Evolutionary conservation across 2,888 invertebrate species (phyloP).

Genomic region (Limenitis camilla): DNA sequence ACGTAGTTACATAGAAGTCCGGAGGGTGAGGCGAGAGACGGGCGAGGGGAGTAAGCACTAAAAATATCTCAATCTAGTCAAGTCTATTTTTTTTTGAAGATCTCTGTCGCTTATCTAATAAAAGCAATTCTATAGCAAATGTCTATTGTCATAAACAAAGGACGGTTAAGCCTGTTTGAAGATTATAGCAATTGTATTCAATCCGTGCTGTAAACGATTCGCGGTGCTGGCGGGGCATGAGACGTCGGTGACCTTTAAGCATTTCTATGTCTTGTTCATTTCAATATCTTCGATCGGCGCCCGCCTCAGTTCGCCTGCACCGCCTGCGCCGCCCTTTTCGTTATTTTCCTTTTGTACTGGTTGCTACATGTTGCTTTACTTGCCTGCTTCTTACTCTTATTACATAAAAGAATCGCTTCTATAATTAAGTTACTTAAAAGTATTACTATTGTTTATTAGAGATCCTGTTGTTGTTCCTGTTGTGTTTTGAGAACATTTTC

Average conservation of each 20-base stretch:
- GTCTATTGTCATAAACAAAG: background rate
- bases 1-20: too few relatives aligned
- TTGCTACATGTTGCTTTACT: conserved; percentile 8
- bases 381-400: background rate
- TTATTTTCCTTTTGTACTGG: conserved; percentile 19
- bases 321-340: conserved; percentile 10
- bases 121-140: too few relatives aligned
- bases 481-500: too few relatives aligned
- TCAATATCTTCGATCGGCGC: conserved; percentile 28
- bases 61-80: too few relatives aligned
- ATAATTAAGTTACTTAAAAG: too few relatives aligned
- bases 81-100: too few relatives aligned
- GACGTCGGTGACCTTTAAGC: conserved; percentile 32
- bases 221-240: conserved; percentile 26
- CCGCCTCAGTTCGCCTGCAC: conserved; percentile 10
- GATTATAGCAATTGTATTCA: conserved; percentile 4
- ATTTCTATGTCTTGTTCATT: conserved; percentile 29
- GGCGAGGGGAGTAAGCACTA: too few relatives aligned
- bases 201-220: conserved; percentile 20
- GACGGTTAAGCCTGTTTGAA: background rate
- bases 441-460: too few relatives aligned
- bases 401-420: background rate
- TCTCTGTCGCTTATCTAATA: too few relatives aligned
- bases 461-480: too few relatives aligned
- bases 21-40: too few relatives aligned